Base-by-base conservation (phyloP, 2,888 invertebrate species). In the Drosophila borborema region DNA sequence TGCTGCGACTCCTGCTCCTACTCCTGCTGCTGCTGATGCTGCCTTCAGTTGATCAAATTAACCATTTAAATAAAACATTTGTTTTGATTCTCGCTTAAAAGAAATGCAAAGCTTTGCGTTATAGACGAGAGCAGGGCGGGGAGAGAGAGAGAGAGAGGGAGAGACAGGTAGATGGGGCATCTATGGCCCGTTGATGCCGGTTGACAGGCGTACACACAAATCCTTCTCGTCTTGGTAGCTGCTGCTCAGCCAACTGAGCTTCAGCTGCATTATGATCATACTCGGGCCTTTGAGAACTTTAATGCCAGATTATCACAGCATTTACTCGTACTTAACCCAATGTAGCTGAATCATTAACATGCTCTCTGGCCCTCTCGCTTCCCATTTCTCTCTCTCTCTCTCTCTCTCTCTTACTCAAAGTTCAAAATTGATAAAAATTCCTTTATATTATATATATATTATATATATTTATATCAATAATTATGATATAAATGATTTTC, bases 51-150 rank as follows among this genome's bases (percentile, higher is more conserved):
- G 77, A 77, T 86, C 81, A 86, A 86, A 82, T 86, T 84, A 85
- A 85, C 84, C 79, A 85, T 85, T 85, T 85, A 85, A 85, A 85
- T 86, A 81, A 85, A 85, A 85, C 85, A 86, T 85, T 85, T 85
- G 85, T 85, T 85, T 85, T 84, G 84, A 86, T 82, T 83, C 71
- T 72, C 66, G 49, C 59, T 63, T 65, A 31, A 64, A 53, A 63
- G 23, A 63, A 58, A 34, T 49, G 31, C 54, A 34, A 40, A 18
- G 12, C 12, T 34, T 4, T 4, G 6, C 34, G 3, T 1, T 5
- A 9, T 5, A 31, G n/a, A 6, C 28, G n/a, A 16, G 40, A 2
- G 20, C 41, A 31, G 28, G 31, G 12, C 14, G 12, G 5, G n/a
- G 9, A 3, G 41, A n/a, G 43, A 18, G 10, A 20, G n/a, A 6